Conservation (phyloP, 1,140 invertebrate genomes). For the Diabrotica virgifera region DNA sequence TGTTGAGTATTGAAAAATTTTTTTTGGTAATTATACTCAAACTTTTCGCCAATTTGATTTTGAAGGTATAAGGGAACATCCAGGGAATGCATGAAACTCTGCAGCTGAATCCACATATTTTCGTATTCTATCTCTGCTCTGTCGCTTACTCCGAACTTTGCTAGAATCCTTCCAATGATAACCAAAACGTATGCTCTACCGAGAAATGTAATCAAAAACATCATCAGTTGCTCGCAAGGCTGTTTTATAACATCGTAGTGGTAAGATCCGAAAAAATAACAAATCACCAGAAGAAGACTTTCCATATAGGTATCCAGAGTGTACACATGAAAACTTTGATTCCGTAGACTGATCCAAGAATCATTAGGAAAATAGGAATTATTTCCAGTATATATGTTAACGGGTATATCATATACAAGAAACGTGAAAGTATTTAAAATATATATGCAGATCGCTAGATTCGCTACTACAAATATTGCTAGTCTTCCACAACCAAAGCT, state of each 20-base stretch:
- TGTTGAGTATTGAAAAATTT: neutral
- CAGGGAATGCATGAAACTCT: neutral
- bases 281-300: neutral
- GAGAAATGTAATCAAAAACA: neutral
- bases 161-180: neutral
- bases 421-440: neutral
- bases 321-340: neutral
- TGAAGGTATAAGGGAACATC: neutral
- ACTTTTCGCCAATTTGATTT: neutral
- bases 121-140: neutral
- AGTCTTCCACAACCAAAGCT: no score
- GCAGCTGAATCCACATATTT: neutral
- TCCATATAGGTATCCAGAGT: neutral
- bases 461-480: no score
- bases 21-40: conserved; percentile 1
- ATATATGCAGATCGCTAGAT: no score
- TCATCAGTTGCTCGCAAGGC: neutral
- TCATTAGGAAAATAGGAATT: neutral
- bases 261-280: neutral
- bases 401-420: neutral
- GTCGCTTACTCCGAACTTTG: neutral
- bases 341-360: neutral
- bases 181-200: neutral
- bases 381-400: neutral
- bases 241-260: neutral